Evolutionary conservation across 2,888 invertebrate species (phyloP).

Genomic region (Campoplex capitator): DNA sequence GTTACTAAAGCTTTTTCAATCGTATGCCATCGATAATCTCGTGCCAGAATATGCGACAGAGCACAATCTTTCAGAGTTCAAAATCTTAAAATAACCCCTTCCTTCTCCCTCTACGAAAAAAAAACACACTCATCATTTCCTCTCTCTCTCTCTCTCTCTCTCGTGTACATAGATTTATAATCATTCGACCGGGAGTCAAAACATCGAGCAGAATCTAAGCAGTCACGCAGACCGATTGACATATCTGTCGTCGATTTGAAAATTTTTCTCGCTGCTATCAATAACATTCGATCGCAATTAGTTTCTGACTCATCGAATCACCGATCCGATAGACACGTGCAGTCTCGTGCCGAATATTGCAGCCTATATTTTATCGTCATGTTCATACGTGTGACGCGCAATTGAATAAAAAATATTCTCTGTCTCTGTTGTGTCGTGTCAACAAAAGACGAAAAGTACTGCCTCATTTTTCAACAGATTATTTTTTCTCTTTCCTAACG

Average conservation of each 20-base stretch:
- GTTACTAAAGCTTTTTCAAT: conserved; percentile 48
- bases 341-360: conserved; percentile 35
- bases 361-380: not conserved
- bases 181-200: conserved; percentile 27
- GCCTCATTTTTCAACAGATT: not conserved
- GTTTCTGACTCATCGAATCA: conserved; percentile 44
- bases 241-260: not conserved
- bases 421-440: not conserved
- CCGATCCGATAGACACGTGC: conserved; percentile 40
- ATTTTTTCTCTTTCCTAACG: not conserved
- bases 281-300: conserved; percentile 33
- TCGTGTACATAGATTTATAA: conserved; percentile 1
- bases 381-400: not conserved
- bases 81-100: conserved; percentile 24
- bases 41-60: conserved; percentile 12
- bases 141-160: not conserved
- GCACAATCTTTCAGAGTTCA: conserved; percentile 39
- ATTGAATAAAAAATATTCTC: conserved; percentile 6
- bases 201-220: conserved; percentile 19
- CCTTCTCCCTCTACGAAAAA: not conserved
- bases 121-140: not conserved
- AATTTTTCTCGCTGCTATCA: conserved; percentile 36
- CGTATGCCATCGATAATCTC: conserved; percentile 43
- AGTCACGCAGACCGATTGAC: conserved; percentile 15
- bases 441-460: not conserved